Evolutionary conservation across 2,113 vertebrate species (phyloP).

Genomic region (Macroglossus sobrinus): DNA sequence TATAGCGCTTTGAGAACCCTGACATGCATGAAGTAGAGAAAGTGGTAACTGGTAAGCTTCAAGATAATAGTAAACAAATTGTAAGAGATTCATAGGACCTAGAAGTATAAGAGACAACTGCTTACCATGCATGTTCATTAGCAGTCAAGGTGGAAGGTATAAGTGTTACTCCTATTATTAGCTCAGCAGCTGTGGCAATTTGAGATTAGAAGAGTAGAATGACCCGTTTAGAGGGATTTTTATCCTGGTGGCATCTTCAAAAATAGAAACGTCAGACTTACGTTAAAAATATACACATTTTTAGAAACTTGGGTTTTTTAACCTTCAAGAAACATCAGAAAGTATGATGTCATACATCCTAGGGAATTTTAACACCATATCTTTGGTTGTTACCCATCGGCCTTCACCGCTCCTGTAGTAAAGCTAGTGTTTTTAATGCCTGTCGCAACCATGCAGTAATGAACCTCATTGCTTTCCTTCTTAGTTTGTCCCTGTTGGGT

Average conservation of each 20-base stretch:
- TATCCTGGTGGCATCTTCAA: background rate
- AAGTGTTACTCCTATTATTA: background rate
- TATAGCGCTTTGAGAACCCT: background rate
- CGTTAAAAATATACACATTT: background rate
- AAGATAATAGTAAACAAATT: background rate
- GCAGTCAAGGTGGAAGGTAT: background rate
- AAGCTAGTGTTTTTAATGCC: background rate
- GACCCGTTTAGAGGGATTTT: background rate
- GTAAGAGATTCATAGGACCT: background rate
- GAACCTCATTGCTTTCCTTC: conserved; percentile 39
- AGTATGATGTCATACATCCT: background rate
- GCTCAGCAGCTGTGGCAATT: background rate
- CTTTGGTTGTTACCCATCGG: background rate
- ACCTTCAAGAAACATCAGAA: background rate
- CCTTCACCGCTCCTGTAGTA: background rate
- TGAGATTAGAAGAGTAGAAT: background rate
- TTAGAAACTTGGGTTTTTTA: background rate
- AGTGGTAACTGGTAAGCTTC: background rate
- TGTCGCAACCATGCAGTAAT: background rate
- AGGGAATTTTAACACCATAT: background rate
- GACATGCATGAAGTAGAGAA: background rate
- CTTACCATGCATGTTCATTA: rapidly evolving
- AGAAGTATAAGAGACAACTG: rapidly evolving
- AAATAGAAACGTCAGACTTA: background rate
- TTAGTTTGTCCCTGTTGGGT: conserved; percentile 93